phyloP scores from a whole-genome alignment of 2,888 invertebrate genomes.

The Folsomia candida region DNA sequence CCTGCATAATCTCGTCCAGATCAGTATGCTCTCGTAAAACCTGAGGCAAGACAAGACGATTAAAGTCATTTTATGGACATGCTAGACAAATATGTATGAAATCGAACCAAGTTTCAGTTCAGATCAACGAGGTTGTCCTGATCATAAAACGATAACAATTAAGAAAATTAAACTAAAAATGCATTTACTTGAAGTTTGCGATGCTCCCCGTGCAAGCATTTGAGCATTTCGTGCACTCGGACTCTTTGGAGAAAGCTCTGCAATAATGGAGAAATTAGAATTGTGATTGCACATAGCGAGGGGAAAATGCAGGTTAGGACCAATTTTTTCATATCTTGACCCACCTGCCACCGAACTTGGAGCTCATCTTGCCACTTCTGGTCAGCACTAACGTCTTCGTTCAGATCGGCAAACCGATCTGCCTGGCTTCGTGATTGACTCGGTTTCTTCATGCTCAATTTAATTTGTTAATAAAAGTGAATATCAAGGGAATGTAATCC shows the following conservation, averaged over 20 bases:
- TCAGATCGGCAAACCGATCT: background rate
- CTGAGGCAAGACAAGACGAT: too few species aligned
- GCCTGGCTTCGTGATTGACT: too few species aligned
- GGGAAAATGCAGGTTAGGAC: too few species aligned
- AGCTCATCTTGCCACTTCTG: background rate
- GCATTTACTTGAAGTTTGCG: constrained; percentile 33
- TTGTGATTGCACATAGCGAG: too few species aligned
- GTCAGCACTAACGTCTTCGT: background rate
- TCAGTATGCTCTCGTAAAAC: constrained; percentile 25
- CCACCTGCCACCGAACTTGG: constrained; percentile 16
- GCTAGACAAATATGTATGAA: too few species aligned
- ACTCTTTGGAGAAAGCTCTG: constrained; percentile 26
- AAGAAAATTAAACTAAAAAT: background rate
- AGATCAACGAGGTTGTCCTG: too few species aligned
- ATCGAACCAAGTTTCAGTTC: too few species aligned
- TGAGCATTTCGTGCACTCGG: constrained; percentile 46
- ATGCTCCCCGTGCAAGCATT: constrained; percentile 42
- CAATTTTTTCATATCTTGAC: too few species aligned
- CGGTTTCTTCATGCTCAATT: too few species aligned
- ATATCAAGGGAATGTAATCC: background rate
- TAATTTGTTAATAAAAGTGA: background rate
- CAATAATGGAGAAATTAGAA: background rate
- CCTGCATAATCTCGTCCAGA: constrained; percentile 13
- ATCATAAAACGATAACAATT: background rate
- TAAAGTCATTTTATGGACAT: too few species aligned